Evolutionary conservation across 2,888 invertebrate species (phyloP).

Genomic region (Epistrophella euchroma): DNA sequence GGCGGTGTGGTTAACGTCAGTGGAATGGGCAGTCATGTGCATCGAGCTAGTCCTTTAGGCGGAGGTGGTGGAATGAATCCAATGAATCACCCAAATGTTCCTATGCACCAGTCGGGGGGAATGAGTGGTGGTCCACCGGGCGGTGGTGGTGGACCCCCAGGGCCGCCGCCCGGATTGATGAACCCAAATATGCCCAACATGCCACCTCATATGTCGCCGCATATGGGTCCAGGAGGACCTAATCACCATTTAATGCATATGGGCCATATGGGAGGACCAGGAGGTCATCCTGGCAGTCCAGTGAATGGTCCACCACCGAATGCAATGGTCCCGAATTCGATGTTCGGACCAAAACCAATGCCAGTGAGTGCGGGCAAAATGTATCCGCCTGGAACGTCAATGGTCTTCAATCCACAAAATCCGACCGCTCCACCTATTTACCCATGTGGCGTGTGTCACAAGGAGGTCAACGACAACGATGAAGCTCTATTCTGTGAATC

Average conservation of each 20-base stretch:
- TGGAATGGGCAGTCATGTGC: constrained; percentile 77
- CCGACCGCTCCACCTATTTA: constrained; percentile 99
- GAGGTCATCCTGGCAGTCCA: constrained; percentile 85
- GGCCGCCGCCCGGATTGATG: constrained; percentile 79
- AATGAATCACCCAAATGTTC: constrained; percentile 84
- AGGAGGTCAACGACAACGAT: constrained; percentile 99
- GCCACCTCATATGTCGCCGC: constrained; percentile 76
- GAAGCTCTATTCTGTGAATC: constrained; percentile 99
- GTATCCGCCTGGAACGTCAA: constrained; percentile 97
- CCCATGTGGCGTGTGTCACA: constrained; percentile 98
- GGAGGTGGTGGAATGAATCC: constrained; percentile 80
- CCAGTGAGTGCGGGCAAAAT: constrained; percentile 95
- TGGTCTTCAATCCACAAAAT: constrained; percentile 99
- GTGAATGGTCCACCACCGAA: constrained; percentile 79
- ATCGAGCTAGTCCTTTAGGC: constrained; percentile 75
- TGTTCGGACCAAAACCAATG: constrained; percentile 92
- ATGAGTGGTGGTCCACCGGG: constrained; percentile 83
- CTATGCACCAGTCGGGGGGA: constrained; percentile 81
- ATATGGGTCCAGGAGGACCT: constrained; percentile 80
- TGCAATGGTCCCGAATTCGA: constrained; percentile 77
- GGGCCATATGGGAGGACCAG: constrained; percentile 84
- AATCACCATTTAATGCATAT: constrained; percentile 77
- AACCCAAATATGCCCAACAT: constrained; percentile 78
- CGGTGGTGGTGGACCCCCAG: constrained; percentile 77
- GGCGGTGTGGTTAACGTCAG: constrained; percentile 77